These are phyloP conservation scores for Mastigias papua DNA, from an alignment of 30 jellyfish, hydroid and myxozoan genomes.

Conservation along the genomic window DNA sequence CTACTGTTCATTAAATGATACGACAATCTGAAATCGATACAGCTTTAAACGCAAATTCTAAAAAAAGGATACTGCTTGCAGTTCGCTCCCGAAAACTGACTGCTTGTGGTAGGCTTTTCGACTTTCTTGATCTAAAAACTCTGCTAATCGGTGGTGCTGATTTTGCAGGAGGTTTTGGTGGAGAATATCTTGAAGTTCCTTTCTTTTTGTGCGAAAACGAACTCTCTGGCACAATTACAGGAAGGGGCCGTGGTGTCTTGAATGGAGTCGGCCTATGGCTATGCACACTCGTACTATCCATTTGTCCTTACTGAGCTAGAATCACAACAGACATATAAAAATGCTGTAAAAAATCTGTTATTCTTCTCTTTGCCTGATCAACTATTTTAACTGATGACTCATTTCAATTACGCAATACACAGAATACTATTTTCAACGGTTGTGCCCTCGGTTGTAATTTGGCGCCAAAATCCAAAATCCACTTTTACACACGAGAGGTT, in stretches of 20 bases:
- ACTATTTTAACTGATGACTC: background rate
- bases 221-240: conserved; percentile 59
- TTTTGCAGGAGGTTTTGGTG: conserved; percentile 97
- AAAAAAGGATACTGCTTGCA: conserved; percentile 51
- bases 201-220: conserved; percentile 82
- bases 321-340: background rate
- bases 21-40: background rate
- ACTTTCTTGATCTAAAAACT: conserved; percentile 77
- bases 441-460: conserved; percentile 6
- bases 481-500: background rate
- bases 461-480: conserved; percentile 37
- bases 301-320: background rate
- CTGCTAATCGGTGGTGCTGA: conserved; percentile 98
- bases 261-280: conserved; percentile 55
- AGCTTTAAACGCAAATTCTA: background rate
- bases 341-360: background rate
- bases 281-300: conserved; percentile 16
- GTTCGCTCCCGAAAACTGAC: conserved; percentile 86
- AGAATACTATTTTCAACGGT: background rate
- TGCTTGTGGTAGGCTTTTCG: conserved; percentile 82
- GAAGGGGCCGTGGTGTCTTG: conserved; percentile 91
- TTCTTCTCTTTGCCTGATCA: background rate
- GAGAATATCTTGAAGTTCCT: conserved; percentile 67
- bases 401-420: conserved; percentile 6
- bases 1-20: no score